phyloP scores from a whole-genome alignment of 1,140 invertebrate genomes.

The Cyrtorhinus lividipennis region DNA sequence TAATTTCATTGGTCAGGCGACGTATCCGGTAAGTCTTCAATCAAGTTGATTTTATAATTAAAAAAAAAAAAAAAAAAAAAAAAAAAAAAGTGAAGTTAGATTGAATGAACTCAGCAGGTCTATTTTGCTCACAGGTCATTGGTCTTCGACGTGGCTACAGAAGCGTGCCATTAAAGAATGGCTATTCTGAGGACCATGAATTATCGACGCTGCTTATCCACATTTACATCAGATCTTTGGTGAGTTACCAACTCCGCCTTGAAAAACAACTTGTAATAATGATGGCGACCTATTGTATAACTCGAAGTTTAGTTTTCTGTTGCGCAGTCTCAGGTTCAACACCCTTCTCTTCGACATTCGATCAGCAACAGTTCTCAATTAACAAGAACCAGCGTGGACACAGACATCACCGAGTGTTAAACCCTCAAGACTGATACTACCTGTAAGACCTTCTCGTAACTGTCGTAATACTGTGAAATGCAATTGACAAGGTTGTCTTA shows the following conservation, averaged over 20 bases:
- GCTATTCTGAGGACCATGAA: conserved; percentile 84
- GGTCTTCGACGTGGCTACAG: conserved; percentile 71
- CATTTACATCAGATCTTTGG: conserved; percentile 43
- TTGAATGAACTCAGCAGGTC: background rate
- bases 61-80: no score
- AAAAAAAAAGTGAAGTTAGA: no score
- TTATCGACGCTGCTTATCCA: conserved; percentile 79
- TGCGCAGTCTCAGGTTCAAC: background rate
- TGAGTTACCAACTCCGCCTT: no score
- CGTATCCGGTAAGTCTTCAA: conserved; percentile 55
- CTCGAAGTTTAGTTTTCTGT: background rate
- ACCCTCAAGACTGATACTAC: background rate
- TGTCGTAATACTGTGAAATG: no score
- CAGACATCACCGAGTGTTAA: background rate
- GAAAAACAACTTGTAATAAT: no score
- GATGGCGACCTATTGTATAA: background rate
- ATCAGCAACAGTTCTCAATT: background rate
- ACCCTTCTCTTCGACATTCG: background rate
- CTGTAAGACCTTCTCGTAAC: no score
- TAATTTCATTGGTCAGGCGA: conserved; percentile 93
- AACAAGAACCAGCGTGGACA: background rate
- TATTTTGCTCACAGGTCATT: conserved; percentile 41
- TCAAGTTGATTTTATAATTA: no score
- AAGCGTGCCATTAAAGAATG: conserved; percentile 80
- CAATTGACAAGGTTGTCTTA: no score